These are phyloP conservation scores for Autographa gamma DNA, from an alignment of 2,888 invertebrate species.

Conservation along the genomic window DNA sequence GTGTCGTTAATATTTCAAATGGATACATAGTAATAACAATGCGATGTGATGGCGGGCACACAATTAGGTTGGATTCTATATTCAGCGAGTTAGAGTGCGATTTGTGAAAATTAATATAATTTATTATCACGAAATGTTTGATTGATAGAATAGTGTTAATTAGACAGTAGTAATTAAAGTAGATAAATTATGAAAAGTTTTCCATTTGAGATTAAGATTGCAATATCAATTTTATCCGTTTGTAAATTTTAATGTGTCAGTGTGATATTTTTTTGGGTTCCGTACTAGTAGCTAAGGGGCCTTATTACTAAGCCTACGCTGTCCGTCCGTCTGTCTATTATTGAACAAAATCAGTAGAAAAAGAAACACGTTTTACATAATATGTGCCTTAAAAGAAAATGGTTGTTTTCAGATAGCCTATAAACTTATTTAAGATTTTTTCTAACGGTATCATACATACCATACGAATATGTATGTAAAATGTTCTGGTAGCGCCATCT, in stretches of 20 bases:
- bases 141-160: not conserved
- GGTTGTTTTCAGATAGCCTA: no score
- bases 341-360: no score
- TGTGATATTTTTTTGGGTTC: not conserved
- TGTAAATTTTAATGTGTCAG: not conserved
- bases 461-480: no score
- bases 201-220: constrained; percentile 1
- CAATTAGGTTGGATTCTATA: constrained; percentile 66
- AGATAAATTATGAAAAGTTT: not conserved
- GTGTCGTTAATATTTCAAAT: constrained; percentile 81
- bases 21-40: constrained; percentile 83
- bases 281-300: no score
- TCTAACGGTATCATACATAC: no score
- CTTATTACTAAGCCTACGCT: no score
- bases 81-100: constrained; percentile 56
- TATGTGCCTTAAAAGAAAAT: no score
- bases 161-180: not conserved
- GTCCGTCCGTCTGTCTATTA: no score
- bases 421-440: no score
- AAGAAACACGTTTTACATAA: no score
- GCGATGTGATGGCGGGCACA: constrained; percentile 74
- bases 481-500: no score
- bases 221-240: not conserved
- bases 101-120: not conserved
- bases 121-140: not conserved